Evolutionary conservation across 2,113 vertebrate species (phyloP), one percentile per base, ranked within the genome.

Genomic region (Vidua chalybeata): DNA sequence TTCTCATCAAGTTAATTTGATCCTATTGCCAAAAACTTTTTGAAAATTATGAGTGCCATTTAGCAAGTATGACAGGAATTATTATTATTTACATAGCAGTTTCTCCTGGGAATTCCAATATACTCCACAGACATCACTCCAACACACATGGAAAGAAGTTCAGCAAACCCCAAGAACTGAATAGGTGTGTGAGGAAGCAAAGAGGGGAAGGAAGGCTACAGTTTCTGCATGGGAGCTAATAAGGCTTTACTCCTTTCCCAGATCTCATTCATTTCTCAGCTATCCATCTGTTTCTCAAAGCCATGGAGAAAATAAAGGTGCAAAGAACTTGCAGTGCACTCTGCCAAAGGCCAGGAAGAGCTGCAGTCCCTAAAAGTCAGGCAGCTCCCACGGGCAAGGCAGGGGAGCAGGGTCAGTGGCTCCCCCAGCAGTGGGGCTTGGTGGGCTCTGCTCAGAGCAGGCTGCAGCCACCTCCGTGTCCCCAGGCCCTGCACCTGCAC

Each of bases 1-100:
- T 93, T 94, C 87, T 94, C 87, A 92, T 95, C 82, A 84, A 90
- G 79, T 86, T 92, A 95, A 97, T 96, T 96, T 96, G 79, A 95
- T 90, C 90, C 64, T 86, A 95, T 94, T 92, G 90, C 90, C 72
- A 85, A 94, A 94, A 93, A 67, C 39, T 91, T 95, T 84, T 80
- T 89, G 67, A 3, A 37, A 90, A 92, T 93, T 74, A 84, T 51
- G 85, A 93, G 76, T 89, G 62, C 58, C 86, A 87, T 84, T 97
- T 94, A 92, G 83, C 56, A 84, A 80, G 54, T 64, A 81, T 21
- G 73, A 89, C 37, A 46, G n/a, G 88, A 92, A 92, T 94, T 94
- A 87, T 61, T 84, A 78, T 89, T 96, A 95, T 94, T 96, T 96
- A 85, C 85, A 62, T 27, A 46, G 83, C 12, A 2, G 56, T 54